Conservation (phyloP, 2,888 invertebrate genomes). For the Agriopis aurantiaria region DNA sequence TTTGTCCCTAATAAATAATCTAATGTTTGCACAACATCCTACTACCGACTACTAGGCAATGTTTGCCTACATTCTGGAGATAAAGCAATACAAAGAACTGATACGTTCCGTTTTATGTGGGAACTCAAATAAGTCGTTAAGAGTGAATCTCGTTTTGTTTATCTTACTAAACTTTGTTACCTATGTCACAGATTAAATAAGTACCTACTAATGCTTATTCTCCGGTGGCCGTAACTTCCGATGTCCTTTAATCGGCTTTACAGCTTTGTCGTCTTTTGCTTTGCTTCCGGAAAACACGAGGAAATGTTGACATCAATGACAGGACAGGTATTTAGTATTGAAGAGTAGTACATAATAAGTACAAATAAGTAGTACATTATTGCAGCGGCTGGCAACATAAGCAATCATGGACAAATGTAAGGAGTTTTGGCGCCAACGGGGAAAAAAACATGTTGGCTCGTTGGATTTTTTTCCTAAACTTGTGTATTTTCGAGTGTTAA, state of each 20-base stretch:
- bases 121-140: conserved; percentile 35
- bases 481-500: too few species aligned
- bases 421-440: too few species aligned
- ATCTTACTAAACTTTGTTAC: conserved; percentile 13
- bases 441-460: too few species aligned
- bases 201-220: not conserved
- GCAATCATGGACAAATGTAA: too few species aligned
- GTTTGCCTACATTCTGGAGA: conserved; percentile 35
- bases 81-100: conserved; percentile 28
- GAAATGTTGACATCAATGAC: not conserved
- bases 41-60: conserved; percentile 3
- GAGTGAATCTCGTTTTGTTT: conserved; percentile 18
- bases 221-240: not conserved
- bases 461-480: too few species aligned
- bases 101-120: conserved; percentile 30
- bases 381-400: not conserved
- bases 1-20: conserved; percentile 12
- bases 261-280: conserved; percentile 4
- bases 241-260: conserved; percentile 32
- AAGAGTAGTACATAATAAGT: too few species aligned
- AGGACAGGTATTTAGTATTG: not conserved
- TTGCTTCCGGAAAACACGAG: not conserved
- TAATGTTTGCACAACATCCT: conserved; percentile 3
- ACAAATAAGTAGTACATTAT: not conserved
- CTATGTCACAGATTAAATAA: conserved; percentile 2